These are phyloP conservation scores for Serilophus lunatus DNA, from an alignment of 2,113 vertebrate genomes.

Conservation along the genomic window DNA sequence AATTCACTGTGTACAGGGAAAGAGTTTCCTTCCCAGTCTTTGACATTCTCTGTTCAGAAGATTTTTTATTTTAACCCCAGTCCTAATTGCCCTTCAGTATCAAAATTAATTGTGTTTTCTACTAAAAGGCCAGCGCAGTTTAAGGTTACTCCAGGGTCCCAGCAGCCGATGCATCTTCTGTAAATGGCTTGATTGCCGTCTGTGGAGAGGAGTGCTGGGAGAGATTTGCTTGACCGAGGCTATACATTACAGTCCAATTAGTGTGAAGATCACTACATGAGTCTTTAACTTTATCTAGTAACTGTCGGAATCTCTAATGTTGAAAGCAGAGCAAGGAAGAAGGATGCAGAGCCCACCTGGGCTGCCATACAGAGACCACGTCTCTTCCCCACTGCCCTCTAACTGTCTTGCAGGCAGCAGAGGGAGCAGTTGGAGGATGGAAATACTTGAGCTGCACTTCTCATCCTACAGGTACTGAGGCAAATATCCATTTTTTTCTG, in stretches of 20 bases:
- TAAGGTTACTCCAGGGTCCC: constrained; percentile 80
- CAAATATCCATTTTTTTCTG: not conserved
- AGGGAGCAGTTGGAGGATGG: constrained; percentile 35
- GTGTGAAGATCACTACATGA: constrained; percentile 77
- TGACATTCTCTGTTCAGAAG: constrained; percentile 70
- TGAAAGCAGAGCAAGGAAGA: constrained; percentile 49
- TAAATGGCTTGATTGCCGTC: constrained; percentile 81
- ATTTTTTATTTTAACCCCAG: constrained; percentile 77
- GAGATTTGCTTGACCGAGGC: constrained; percentile 79
- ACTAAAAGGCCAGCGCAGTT: constrained; percentile 80
- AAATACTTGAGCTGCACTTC: not conserved
- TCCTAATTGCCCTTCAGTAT: constrained; percentile 84
- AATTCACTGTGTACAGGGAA: constrained; percentile 1
- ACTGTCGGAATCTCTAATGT: constrained; percentile 75
- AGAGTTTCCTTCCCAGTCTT: constrained; percentile 62
- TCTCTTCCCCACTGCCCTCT: not conserved
- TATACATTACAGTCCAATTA: constrained; percentile 87
- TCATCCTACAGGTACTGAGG: not conserved
- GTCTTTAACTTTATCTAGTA: constrained; percentile 81
- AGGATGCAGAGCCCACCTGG: constrained; percentile 57
- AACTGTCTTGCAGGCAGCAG: constrained; percentile 13
- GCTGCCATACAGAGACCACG: not conserved
- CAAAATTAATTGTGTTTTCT: constrained; percentile 84
- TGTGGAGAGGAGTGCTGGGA: constrained; percentile 75
- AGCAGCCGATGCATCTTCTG: constrained; percentile 80